These are phyloP conservation scores for Thinocorus orbignyianus DNA, from an alignment of 2,113 vertebrate genomes.

Conservation along the genomic window DNA sequence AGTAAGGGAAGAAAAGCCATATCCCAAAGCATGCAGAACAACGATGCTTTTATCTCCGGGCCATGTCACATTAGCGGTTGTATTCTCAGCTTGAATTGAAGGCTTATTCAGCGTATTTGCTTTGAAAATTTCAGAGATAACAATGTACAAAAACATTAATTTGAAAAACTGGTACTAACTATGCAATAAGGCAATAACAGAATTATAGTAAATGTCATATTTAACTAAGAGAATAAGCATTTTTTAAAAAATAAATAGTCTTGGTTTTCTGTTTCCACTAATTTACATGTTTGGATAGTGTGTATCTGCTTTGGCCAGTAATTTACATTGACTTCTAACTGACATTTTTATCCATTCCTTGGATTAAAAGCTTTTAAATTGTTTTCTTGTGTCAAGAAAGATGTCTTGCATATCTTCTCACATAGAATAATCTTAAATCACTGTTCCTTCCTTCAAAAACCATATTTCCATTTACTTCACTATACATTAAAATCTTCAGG, in stretches of 20 bases:
- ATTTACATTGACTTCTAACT: not conserved
- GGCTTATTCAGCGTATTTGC: not conserved
- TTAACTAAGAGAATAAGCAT: not conserved
- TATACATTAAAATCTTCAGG: not conserved
- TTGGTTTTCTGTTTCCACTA: not conserved
- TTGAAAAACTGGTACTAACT: not conserved
- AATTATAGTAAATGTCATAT: not conserved
- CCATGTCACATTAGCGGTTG: not conserved
- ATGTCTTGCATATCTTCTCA: not conserved
- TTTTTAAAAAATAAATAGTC: not conserved
- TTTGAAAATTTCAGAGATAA: conserved; percentile 11
- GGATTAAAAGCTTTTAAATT: not conserved
- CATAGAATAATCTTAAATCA: not conserved
- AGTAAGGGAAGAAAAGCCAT: not conserved
- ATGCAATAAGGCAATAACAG: not conserved
- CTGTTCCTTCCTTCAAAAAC: not conserved
- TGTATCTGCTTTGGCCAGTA: not conserved
- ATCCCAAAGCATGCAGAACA: not conserved
- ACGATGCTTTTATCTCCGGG: not conserved
- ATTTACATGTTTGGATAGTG: not conserved
- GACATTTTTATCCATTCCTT: not conserved
- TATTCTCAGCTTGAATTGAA: not conserved
- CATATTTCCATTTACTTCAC: not conserved
- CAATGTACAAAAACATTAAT: not conserved
- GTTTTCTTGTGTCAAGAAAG: not conserved